Percentiles rank a stretch among this genome's conserved stretches.
Evolutionary conservation across 2,888 invertebrate genomes (phyloP).

Genomic region (Chouioia cunea): DNA sequence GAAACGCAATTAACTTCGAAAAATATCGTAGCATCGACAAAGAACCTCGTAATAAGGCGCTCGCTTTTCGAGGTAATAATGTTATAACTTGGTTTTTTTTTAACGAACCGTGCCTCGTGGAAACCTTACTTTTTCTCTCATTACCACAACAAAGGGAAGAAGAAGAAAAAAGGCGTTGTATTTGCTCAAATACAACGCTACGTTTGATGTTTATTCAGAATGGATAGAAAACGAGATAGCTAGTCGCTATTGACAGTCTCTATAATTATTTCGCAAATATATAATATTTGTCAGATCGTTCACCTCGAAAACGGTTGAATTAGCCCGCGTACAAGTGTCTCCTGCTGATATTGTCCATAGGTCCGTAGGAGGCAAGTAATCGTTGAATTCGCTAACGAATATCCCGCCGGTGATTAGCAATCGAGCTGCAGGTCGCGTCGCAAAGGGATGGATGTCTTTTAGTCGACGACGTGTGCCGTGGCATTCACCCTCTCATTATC

Average conservation of each 20-base stretch:
- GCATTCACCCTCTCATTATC: slow-evolving; percentile 63
- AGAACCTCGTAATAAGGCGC: slow-evolving; percentile 43
- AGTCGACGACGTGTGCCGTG: slow-evolving; percentile 34
- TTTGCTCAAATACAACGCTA: slow-evolving; percentile 16
- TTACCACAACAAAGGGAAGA: slow-evolving; percentile 1
- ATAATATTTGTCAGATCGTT: too few relatives aligned
- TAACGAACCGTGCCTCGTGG: slow-evolving; percentile 13
- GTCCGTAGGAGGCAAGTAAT: slow-evolving; percentile 3
- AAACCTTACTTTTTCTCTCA: slow-evolving; percentile 26
- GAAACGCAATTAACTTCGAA: slow-evolving; percentile 49
- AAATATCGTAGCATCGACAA: slow-evolving; percentile 46
- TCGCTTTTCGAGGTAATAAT: slow-evolving; percentile 39
- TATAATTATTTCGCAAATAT: too few relatives aligned
- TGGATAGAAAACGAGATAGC: too few relatives aligned
- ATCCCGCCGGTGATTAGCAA: slow-evolving; percentile 59
- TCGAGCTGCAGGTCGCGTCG: slow-evolving; percentile 47
- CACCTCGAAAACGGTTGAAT: too few relatives aligned
- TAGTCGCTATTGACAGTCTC: too few relatives aligned
- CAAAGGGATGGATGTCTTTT: slow-evolving; percentile 54
- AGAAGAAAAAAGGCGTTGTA: slow-evolving; percentile 4
- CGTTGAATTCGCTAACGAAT: slow-evolving; percentile 65
- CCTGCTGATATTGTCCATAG: too few relatives aligned
- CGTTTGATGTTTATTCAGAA: too few relatives aligned
- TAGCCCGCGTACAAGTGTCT: too few relatives aligned
- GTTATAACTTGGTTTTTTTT: slow-evolving; percentile 34